phyloP scores from a whole-genome alignment of 2,797 vertebrate genomes.

The Crocodylus rhombifer region DNA sequence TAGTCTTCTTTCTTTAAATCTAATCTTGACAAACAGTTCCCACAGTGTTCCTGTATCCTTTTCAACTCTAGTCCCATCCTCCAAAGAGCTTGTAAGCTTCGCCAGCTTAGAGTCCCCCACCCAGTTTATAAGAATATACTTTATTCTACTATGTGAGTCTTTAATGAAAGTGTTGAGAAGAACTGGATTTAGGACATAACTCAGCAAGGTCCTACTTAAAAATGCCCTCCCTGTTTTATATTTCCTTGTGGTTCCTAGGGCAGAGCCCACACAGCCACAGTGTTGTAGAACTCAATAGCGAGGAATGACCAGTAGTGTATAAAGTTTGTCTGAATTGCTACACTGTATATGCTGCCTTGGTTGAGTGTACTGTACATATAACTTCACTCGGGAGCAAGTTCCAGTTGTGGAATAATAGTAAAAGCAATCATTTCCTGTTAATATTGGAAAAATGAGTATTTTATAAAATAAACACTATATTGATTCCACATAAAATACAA shows the following conservation, averaged over 20 bases:
- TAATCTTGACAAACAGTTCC: too few species aligned
- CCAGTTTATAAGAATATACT: too few species aligned
- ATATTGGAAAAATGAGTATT: background rate
- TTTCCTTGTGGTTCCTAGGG: background rate
- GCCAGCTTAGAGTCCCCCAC: too few species aligned
- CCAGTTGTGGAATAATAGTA: background rate
- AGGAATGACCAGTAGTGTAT: background rate
- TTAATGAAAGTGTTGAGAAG: too few species aligned
- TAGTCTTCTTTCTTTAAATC: too few species aligned
- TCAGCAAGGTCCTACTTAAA: too few species aligned
- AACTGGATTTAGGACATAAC: too few species aligned
- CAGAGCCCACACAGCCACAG: background rate
- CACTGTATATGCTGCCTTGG: background rate
- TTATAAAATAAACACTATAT: background rate
- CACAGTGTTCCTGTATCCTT: too few species aligned
- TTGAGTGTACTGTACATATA: background rate
- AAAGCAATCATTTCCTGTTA: background rate
- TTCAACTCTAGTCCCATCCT: too few species aligned
- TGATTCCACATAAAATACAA: background rate
- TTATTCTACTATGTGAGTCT: too few species aligned
- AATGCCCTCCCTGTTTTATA: background rate
- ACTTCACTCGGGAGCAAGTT: background rate
- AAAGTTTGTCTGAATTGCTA: background rate
- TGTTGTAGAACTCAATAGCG: background rate
- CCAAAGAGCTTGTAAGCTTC: too few species aligned